A percentile compares a stretch with the other conserved stretches of the same genome.
Conservation (phyloP, 2,797 vertebrate genomes). For the Poecilia picta region DNA sequence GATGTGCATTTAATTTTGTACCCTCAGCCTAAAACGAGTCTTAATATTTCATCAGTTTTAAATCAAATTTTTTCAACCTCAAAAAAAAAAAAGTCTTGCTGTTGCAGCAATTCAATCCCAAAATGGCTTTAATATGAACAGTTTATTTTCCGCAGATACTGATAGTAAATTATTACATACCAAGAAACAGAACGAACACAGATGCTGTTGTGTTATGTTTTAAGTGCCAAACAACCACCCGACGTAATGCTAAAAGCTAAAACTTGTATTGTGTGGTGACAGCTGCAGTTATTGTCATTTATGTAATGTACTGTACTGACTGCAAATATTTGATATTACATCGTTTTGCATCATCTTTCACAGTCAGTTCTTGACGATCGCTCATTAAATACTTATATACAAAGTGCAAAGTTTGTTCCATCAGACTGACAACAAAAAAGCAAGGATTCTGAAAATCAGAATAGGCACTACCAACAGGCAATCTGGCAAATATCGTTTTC, state of each 20-base stretch:
- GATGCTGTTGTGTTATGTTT: slow-evolving; percentile 23
- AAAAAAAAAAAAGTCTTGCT: slow-evolving; percentile 27
- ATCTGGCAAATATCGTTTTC: slow-evolving; percentile 54
- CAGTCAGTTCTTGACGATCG: slow-evolving; percentile 1
- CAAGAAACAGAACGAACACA: slow-evolving; percentile 13
- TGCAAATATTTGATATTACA: slow-evolving; percentile 20
- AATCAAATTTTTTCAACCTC: slow-evolving; percentile 8
- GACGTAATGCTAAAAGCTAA: slow-evolving; percentile 31
- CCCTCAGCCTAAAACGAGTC: neutral
- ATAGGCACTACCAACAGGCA: slow-evolving; percentile 49
- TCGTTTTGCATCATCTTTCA: slow-evolving; percentile 10
- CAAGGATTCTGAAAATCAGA: slow-evolving; percentile 21
- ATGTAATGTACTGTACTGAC: slow-evolving; percentile 20
- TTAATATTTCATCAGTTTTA: slow-evolving; percentile 40
- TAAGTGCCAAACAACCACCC: slow-evolving; percentile 34
- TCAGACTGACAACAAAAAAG: slow-evolving; percentile 40
- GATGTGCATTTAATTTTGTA: neutral
- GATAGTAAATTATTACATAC: slow-evolving; percentile 18
- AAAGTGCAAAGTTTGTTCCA: slow-evolving; percentile 45
- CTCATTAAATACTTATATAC: slow-evolving; percentile 21
- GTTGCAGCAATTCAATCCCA: slow-evolving; percentile 16
- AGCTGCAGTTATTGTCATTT: slow-evolving; percentile 24
- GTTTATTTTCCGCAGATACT: neutral
- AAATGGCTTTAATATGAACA: slow-evolving; percentile 26
- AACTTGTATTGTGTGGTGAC: slow-evolving; percentile 32